Evolutionary conservation across 2,888 invertebrate species (phyloP), one percentile per base, ranked within the genome.

Genomic region (Aphidoletes aphidimyza): DNA sequence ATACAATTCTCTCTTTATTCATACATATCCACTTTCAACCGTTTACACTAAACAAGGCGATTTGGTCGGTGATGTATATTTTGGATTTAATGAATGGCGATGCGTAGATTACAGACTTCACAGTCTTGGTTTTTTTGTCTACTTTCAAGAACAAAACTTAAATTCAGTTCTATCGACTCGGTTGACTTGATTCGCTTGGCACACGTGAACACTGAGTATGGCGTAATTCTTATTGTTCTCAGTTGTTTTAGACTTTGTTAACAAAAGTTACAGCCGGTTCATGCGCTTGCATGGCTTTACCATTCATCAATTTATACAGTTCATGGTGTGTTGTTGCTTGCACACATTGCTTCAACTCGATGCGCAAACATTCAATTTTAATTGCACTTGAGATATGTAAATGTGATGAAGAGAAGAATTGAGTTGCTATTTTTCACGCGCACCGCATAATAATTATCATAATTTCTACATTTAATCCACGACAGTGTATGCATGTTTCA

Each of bases 321-420:
- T n/a, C n/a, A n/a, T n/a, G n/a, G 54, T 54, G 22, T n/a, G 69
- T 9, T 69, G 3, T n/a, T 54, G 54, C 34, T 30, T 14, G 11
- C 17, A 69, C 30, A 30, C 19, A 19, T 47, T 26, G 69, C 0
- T 11, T 69, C 11, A 2, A 69, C 30, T 69, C 30, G 34, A 81
- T 37, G 81, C 81, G n/a, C 81, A 81, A 30, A 81, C 81, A 81
- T 36, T n/a, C 37, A 81, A 81, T 81, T 81, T 81, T 81, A 81
- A 81, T 81, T 81, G 22, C 37, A 22, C 37, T 81, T 36, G 37
- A 81, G 37, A 81, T 81, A 81, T 37, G 78, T 17, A 78, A 78
- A 81, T 81, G n/a, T 22, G 9, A 39, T 39, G 39, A 54, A 54
- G 14, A 69, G 69, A 69, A 69, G 69, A 81, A 81, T 37, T 81